Evolutionary conservation across 2,113 vertebrate species (phyloP).

Genomic region (cat (Felis catus)): F.catus_Fca126_mat1.0 CM031421.1:77805501-77806000

Average conservation of each 20-base stretch:
- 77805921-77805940: background rate
- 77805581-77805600: constrained; percentile 57
- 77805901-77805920: background rate
- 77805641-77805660: background rate
- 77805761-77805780: constrained; percentile 96
- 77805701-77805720: constrained; percentile 95
- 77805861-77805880: background rate
- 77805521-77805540: constrained; percentile 93
- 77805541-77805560: constrained; percentile 95
- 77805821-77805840: background rate
- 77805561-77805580: constrained; percentile 95
- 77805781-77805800: constrained; percentile 84
- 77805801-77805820: background rate
- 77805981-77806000: background rate
- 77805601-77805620: background rate
- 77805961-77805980: background rate
- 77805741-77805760: constrained; percentile 90
- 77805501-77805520: constrained; percentile 94
- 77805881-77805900: background rate
- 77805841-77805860: background rate
- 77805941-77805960: background rate
- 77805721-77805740: constrained; percentile 93
- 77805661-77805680: constrained; percentile 85
- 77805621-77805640: background rate
- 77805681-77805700: constrained; percentile 97